A percentile compares a stretch with the other conserved stretches of the same genome.
Evolutionary conservation across 2,888 invertebrate genomes (phyloP).

Genomic region (Drosophila setosimentum): DNA sequence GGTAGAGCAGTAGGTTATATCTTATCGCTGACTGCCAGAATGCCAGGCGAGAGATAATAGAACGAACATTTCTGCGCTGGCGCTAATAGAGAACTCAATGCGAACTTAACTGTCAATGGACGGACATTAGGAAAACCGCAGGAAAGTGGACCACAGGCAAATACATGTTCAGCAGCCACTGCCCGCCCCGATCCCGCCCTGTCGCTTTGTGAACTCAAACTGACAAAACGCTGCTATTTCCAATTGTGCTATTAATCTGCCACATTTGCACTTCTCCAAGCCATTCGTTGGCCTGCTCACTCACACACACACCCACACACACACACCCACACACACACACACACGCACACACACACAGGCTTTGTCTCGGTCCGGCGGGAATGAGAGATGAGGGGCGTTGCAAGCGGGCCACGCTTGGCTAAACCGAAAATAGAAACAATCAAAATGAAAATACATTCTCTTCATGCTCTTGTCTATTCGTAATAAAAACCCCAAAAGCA

Average conservation of each 20-base stretch:
- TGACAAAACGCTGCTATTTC: conserved; percentile 80
- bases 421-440: conserved; percentile 79
- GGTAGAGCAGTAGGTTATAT: conserved; percentile 6
- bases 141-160: conserved; percentile 44
- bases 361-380: conserved; percentile 9
- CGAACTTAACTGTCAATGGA: conserved; percentile 39
- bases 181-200: conserved; percentile 12
- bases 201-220: conserved; percentile 68
- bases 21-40: conserved; percentile 69
- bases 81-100: conserved; percentile 74
- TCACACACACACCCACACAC: conserved; percentile 16
- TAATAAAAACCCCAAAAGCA: conserved; percentile 83
- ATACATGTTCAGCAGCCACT: conserved; percentile 9
- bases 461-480: conserved; percentile 64
- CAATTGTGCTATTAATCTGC: conserved; percentile 84
- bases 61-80: conserved; percentile 46
- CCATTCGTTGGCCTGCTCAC: conserved; percentile 26
- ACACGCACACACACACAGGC: conserved; percentile 4
- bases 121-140: conserved; percentile 47
- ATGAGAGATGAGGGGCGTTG: conserved; percentile 20
- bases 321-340: conserved; percentile 10
- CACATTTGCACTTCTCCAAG: conserved; percentile 82
- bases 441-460: conserved; percentile 79
- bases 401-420: conserved; percentile 44
- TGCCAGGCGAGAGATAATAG: conserved; percentile 55